phyloP scores from a whole-genome alignment of 2,797 vertebrate species.

The Macropus fuliginosus region DNA sequence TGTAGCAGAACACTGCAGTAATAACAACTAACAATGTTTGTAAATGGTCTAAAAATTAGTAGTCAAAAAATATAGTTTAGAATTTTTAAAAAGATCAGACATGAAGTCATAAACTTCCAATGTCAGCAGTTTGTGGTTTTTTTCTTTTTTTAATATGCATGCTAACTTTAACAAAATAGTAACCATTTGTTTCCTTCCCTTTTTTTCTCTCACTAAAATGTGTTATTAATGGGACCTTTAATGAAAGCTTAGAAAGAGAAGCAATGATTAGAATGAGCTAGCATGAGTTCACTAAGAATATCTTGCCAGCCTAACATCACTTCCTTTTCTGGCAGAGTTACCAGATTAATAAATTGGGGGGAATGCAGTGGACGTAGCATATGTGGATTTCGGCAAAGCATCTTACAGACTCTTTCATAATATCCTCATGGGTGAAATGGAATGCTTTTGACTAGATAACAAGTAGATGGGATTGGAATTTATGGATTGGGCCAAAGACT shows the following conservation, averaged over 20 bases:
- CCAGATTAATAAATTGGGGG: background rate
- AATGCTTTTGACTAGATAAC: background rate
- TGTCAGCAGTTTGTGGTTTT: background rate
- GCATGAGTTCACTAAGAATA: background rate
- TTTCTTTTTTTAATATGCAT: background rate
- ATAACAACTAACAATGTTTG: background rate
- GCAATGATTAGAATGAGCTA: background rate
- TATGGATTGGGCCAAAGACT: background rate
- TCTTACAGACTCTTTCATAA: background rate
- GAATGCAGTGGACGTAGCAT: background rate
- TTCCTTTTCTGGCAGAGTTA: conserved; percentile 1
- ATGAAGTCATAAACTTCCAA: background rate
- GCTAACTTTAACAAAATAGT: background rate
- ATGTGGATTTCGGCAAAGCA: background rate
- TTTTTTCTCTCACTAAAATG: background rate
- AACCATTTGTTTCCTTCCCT: background rate
- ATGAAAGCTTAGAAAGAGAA: background rate
- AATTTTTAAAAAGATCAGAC: background rate
- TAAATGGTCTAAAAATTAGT: background rate
- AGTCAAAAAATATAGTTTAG: background rate
- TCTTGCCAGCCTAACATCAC: background rate
- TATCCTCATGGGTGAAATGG: background rate
- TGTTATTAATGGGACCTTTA: background rate
- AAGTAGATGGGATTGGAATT: background rate
- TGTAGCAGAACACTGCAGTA: background rate